Evolutionary conservation across 1,140 invertebrate species (phyloP).

Genomic region (Babylonia areolata): DNA sequence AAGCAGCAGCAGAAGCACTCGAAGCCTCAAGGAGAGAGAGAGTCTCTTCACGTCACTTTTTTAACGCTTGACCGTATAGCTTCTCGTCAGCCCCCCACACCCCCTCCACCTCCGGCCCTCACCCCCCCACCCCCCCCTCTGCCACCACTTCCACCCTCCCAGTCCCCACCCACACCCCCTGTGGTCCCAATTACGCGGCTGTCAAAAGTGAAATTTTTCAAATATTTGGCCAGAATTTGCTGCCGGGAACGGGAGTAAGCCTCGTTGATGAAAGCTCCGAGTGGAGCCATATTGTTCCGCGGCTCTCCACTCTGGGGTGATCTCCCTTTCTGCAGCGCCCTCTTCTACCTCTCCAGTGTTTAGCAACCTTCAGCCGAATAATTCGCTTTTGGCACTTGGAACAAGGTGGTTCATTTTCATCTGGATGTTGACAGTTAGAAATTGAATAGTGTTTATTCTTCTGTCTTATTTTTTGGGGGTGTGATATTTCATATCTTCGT

Average conservation of each 20-base stretch:
- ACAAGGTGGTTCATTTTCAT: background rate
- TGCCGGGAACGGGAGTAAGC: background rate
- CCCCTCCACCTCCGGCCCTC: too few species aligned
- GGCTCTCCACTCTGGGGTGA: background rate
- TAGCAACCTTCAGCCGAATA: slow-evolving; percentile 1
- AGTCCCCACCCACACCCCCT: background rate
- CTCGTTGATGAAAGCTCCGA: background rate
- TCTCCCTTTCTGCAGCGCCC: background rate
- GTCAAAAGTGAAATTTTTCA: slow-evolving; percentile 31
- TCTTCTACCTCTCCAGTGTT: background rate
- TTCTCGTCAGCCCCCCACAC: background rate
- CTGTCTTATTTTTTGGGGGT: too few species aligned
- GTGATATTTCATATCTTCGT: too few species aligned
- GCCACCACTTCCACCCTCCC: too few species aligned
- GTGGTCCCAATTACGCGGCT: slow-evolving; percentile 25
- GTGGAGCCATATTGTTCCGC: slow-evolving; percentile 20
- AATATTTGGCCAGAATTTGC: slow-evolving; percentile 26
- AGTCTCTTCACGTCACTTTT: slow-evolving; percentile 22
- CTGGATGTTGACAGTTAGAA: background rate
- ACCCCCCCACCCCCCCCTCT: too few species aligned
- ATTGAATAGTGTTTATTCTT: too few species aligned
- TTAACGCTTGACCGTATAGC: background rate
- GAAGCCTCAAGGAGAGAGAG: background rate
- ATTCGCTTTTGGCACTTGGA: slow-evolving; percentile 6
- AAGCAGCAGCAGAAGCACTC: background rate